Conservation (phyloP, 1,140 invertebrate species). For the Stratiolaelaps scimitus region DNA sequence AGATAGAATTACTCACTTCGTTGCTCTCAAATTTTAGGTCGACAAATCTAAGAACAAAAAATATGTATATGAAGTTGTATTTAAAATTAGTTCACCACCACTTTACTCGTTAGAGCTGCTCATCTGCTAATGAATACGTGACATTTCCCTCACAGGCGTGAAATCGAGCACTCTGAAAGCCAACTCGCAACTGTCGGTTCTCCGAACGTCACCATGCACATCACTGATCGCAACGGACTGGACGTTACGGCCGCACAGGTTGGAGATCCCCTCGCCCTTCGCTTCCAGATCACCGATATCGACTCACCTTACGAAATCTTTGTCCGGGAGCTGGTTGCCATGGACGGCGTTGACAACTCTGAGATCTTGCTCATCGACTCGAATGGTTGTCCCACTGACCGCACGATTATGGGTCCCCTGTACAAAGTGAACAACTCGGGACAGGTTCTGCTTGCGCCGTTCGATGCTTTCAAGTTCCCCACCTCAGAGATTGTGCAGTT, state of each 20-base stretch:
- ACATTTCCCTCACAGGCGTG: slow-evolving; percentile 79
- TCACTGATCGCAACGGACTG: slow-evolving; percentile 49
- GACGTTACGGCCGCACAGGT: slow-evolving; percentile 44
- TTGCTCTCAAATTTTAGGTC: too few species aligned
- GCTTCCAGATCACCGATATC: slow-evolving; percentile 73
- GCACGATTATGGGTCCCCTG: slow-evolving; percentile 45
- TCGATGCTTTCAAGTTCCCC: slow-evolving; percentile 91
- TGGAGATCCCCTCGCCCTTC: slow-evolving; percentile 58
- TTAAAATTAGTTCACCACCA: too few species aligned
- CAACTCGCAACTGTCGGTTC: slow-evolving; percentile 61
- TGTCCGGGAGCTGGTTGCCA: slow-evolving; percentile 77
- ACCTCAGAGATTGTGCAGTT: slow-evolving; percentile 88
- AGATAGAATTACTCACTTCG: too few species aligned
- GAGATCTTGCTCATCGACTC: slow-evolving; percentile 74
- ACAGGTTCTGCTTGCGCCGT: slow-evolving; percentile 71
- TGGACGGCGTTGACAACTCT: slow-evolving; percentile 76
- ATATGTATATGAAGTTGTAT: too few species aligned
- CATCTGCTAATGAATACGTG: too few species aligned
- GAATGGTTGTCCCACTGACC: slow-evolving; percentile 53
- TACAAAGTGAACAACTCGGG: slow-evolving; percentile 49
- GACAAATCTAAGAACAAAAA: too few species aligned
- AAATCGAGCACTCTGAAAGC: slow-evolving; percentile 51
- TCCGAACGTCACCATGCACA: slow-evolving; percentile 84
- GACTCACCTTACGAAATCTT: slow-evolving; percentile 77
- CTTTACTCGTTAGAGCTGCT: too few species aligned